Percentiles rank a stretch among this genome's conserved stretches.
Conservation (phyloP, 2,113 vertebrate genomes). For the Cheirogaleus medius region DNA sequence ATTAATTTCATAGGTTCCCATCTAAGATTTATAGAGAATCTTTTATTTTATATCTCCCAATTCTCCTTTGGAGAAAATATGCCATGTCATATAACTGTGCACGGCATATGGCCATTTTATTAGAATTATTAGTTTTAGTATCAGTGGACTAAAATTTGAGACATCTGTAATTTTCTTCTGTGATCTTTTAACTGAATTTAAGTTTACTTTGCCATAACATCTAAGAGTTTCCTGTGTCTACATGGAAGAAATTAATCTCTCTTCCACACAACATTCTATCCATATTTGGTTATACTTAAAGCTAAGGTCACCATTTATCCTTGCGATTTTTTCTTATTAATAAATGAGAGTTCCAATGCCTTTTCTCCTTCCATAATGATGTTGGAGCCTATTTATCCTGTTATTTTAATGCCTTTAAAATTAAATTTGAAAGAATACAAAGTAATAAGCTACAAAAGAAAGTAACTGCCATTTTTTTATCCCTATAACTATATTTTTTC, state of each 20-base stretch:
- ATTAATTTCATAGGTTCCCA: neutral
- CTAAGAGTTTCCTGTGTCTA: neutral
- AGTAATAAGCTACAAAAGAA: neutral
- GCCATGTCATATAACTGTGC: neutral
- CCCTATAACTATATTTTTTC: neutral
- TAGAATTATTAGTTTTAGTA: neutral
- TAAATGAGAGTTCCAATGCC: neutral
- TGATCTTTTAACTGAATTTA: neutral
- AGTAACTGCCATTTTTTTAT: neutral
- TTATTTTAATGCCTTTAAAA: neutral
- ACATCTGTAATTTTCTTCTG: neutral
- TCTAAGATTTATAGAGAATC: neutral
- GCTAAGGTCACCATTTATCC: neutral
- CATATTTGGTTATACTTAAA: neutral
- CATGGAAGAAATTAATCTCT: neutral
- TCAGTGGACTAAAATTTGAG: neutral
- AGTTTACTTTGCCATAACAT: neutral
- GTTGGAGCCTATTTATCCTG: neutral
- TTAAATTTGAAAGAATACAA: neutral
- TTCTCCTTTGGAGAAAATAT: neutral
- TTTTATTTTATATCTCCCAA: neutral
- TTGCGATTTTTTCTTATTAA: neutral
- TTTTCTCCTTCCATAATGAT: neutral
- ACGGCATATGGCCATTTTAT: neutral
- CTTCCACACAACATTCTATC: neutral